These are phyloP conservation scores for Pangasianodon hypophthalmus DNA, from an alignment of 2,113 vertebrate species.

Conservation along the genomic window DNA sequence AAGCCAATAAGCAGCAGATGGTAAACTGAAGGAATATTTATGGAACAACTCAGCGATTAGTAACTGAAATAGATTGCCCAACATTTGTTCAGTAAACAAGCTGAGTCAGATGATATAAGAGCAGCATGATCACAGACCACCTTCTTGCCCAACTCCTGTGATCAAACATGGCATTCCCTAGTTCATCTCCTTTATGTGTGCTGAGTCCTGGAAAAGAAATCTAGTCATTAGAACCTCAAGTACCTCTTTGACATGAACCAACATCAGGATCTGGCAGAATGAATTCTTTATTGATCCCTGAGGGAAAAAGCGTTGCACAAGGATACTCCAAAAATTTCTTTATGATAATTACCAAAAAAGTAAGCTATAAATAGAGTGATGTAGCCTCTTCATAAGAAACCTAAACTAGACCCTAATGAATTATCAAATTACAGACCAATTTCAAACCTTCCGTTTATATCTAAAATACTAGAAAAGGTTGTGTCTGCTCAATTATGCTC, in stretches of 20 bases:
- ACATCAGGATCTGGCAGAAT: neutral
- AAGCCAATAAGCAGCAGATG: neutral
- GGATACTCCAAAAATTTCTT: neutral
- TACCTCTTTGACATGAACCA: neutral
- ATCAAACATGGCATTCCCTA: conserved; percentile 1
- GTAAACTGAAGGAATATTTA: neutral
- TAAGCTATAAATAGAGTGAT: neutral
- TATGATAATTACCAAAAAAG: neutral
- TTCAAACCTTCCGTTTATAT: too few species aligned
- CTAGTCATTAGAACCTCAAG: conserved; percentile 6
- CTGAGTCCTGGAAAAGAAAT: neutral
- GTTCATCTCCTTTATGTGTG: neutral
- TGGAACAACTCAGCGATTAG: neutral
- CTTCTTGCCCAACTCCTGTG: neutral
- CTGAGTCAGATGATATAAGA: conserved; percentile 18
- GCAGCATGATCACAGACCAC: neutral
- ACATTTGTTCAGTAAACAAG: conserved; percentile 14
- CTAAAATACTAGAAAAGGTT: too few species aligned
- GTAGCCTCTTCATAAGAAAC: too few species aligned
- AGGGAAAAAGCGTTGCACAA: neutral
- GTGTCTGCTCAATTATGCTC: too few species aligned
- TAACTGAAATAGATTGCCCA: conserved; percentile 5
- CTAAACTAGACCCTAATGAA: too few species aligned
- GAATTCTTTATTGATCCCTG: neutral
- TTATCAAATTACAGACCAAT: too few species aligned